A percentile compares a stretch with the other conserved stretches of the same genome.
Conservation (phyloP, 2,113 vertebrate species). For the Otis tarda region DNA sequence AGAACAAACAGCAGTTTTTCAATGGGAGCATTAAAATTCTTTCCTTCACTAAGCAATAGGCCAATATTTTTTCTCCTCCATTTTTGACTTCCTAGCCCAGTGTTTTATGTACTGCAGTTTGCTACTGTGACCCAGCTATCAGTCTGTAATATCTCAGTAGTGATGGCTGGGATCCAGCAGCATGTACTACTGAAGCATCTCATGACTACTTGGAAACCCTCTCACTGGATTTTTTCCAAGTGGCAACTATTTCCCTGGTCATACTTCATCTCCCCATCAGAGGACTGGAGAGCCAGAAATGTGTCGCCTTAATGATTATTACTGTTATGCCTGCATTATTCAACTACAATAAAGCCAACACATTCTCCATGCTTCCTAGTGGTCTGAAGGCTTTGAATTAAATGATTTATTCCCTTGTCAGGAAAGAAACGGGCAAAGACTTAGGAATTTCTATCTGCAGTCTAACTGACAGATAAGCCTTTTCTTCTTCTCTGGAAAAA, state of each 20-base stretch:
- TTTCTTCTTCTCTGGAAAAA: constrained; percentile 28
- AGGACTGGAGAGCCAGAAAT: background rate
- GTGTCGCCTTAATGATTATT: background rate
- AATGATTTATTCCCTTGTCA: constrained; percentile 19
- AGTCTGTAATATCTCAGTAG: background rate
- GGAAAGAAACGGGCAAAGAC: constrained; percentile 3
- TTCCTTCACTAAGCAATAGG: background rate
- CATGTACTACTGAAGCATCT: background rate
- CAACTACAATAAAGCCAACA: background rate
- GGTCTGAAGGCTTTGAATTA: constrained; percentile 25
- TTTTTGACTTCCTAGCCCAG: background rate
- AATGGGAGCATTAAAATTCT: background rate
- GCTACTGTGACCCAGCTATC: background rate
- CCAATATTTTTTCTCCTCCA: background rate
- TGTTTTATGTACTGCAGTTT: background rate
- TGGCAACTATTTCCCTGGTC: constrained; percentile 3
- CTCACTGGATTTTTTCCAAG: constrained; percentile 36
- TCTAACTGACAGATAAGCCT: background rate
- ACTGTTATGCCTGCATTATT: background rate
- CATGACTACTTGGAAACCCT: constrained; percentile 8
- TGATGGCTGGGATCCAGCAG: constrained; percentile 6
- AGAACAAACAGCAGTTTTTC: background rate
- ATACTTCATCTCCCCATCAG: background rate
- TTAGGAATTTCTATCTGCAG: background rate
- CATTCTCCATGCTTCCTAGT: background rate